Conservation (phyloP, 2,888 invertebrate species). For the Shargacucullia verbasci region DNA sequence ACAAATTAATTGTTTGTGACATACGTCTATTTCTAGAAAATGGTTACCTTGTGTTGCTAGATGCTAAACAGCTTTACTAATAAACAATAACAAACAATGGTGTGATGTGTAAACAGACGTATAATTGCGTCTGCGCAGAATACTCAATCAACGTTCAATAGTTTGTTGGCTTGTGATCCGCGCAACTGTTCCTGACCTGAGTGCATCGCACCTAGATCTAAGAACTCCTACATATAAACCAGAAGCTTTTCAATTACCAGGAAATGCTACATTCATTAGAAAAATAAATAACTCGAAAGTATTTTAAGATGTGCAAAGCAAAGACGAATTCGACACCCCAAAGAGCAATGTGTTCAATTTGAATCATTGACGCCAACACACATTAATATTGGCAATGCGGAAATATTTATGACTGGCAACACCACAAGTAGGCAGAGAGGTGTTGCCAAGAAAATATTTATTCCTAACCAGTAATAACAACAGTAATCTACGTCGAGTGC, state of each 20-base stretch:
- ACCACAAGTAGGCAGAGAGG: neutral
- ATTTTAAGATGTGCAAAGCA: no score
- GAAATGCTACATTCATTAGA: constrained; percentile 1
- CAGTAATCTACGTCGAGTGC: no score
- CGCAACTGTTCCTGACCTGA: constrained; percentile 9
- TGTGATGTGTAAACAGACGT: constrained; percentile 20
- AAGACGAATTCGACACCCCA: no score
- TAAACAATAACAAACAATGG: constrained; percentile 21
- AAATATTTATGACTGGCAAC: constrained; percentile 16
- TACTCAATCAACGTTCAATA: constrained; percentile 19
- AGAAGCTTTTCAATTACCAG: neutral
- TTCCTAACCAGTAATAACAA: neutral
- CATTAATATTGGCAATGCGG: constrained; percentile 24
- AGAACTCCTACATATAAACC: no score
- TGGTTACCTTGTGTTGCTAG: constrained; percentile 1
- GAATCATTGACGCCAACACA: constrained; percentile 5
- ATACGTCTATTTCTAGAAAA: constrained; percentile 9
- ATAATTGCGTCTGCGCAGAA: constrained; percentile 22
- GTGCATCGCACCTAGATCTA: no score
- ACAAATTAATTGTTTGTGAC: constrained; percentile 24
- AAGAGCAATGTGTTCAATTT: no score
- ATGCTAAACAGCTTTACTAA: constrained; percentile 10
- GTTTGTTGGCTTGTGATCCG: constrained; percentile 30
- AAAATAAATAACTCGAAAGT: no score
- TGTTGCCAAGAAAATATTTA: constrained; percentile 18